Evolutionary conservation across 2,113 vertebrate species (phyloP).

Genomic region (Xiphias gladius): DNA sequence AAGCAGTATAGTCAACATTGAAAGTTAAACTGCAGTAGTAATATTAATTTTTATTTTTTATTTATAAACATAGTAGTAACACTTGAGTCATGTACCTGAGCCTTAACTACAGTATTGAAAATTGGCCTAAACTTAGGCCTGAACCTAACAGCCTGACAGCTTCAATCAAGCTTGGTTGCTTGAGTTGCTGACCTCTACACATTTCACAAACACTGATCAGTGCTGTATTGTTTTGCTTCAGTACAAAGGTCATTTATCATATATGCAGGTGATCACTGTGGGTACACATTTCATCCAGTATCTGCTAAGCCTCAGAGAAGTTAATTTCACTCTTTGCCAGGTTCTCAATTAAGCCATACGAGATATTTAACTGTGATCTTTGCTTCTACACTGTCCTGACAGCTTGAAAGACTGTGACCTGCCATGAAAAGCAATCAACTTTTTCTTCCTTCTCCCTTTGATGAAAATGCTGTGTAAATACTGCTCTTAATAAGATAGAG

Average conservation of each 20-base stretch:
- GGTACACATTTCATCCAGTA: not conserved
- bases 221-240: not conserved
- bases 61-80: not conserved
- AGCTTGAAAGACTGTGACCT: constrained; percentile 14
- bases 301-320: too few relatives aligned
- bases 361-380: constrained; percentile 3
- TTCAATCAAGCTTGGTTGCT: not conserved
- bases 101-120: not conserved
- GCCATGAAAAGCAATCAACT: constrained; percentile 37
- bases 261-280: not conserved
- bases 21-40: not conserved
- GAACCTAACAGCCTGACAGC: not conserved
- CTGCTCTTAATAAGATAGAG: constrained; percentile 26
- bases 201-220: not conserved
- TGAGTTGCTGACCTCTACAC: not conserved
- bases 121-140: not conserved
- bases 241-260: not conserved
- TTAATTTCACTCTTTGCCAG: too few relatives aligned
- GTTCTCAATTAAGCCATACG: too few relatives aligned
- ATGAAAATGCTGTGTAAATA: constrained; percentile 55
- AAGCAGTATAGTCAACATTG: not conserved
- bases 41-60: not conserved
- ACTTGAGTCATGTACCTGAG: not conserved
- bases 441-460: constrained; percentile 3
- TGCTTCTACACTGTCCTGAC: not conserved